Evolutionary conservation across 2,888 invertebrate species (phyloP).

Genomic region (Dicyrtoma fusca): DNA sequence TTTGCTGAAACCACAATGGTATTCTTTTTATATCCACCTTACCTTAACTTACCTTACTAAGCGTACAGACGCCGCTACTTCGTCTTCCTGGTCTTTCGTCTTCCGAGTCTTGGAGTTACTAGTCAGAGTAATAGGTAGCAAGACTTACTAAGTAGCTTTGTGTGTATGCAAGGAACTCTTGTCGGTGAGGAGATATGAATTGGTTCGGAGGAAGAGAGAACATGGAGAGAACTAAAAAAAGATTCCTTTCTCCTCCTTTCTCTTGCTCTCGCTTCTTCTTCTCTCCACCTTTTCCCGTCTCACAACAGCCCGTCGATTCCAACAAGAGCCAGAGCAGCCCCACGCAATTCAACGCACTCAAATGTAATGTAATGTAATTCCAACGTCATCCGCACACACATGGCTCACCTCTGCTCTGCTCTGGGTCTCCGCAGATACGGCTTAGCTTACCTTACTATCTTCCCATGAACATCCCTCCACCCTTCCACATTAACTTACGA

Average conservation of each 20-base stretch:
- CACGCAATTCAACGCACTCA: too few relatives aligned
- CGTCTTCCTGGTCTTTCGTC: too few relatives aligned
- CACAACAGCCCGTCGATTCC: background rate
- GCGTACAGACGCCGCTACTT: too few relatives aligned
- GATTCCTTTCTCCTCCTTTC: background rate
- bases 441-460: too few relatives aligned
- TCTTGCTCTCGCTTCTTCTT: background rate
- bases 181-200: slow-evolving; percentile 15
- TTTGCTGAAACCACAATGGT: slow-evolving; percentile 31
- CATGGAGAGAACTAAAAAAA: background rate
- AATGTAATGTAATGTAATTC: too few relatives aligned
- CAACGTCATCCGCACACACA: too few relatives aligned
- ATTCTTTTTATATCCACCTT: slow-evolving; percentile 16
- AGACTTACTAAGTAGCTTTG: slow-evolving; percentile 10
- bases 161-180: slow-evolving; percentile 18
- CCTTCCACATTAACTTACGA: too few relatives aligned
- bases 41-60: too few relatives aligned
- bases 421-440: too few relatives aligned
- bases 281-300: background rate
- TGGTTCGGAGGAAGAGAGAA: background rate
- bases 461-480: background rate
- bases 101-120: too few relatives aligned
- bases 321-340: too few relatives aligned
- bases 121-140: background rate
- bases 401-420: too few relatives aligned